These are phyloP conservation scores for Cercocebus atys DNA, from an alignment of 2,113 vertebrate genomes.

Conservation along the genomic window DNA sequence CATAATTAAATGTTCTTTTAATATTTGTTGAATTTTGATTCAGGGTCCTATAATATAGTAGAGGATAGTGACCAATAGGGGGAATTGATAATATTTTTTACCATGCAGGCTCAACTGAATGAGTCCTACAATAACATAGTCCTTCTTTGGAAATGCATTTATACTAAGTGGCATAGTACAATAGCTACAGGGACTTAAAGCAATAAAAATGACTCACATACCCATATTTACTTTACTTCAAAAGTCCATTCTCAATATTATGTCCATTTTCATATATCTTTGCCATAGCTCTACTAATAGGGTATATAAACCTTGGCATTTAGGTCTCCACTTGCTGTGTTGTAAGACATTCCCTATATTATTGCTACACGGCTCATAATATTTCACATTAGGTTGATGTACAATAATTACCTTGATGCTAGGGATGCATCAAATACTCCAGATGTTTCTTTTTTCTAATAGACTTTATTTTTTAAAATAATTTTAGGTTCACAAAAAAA, in stretches of 20 bases:
- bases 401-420: neutral
- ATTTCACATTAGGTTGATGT: neutral
- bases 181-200: neutral
- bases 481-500: neutral
- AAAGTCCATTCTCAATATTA: neutral
- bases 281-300: neutral
- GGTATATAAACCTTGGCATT: neutral
- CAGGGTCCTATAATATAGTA: neutral
- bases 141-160: neutral
- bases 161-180: neutral
- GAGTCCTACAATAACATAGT: neutral
- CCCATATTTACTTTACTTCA: neutral
- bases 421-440: neutral
- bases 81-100: neutral
- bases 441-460: neutral
- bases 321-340: neutral
- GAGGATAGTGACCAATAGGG: neutral
- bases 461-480: neutral
- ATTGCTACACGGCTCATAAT: neutral
- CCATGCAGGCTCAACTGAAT: neutral
- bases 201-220: neutral
- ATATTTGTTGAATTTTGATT: neutral
- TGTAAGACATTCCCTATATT: neutral
- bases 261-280: neutral
- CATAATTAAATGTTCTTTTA: neutral